Conservation (phyloP, 30 jellyfish, hydroid and myxozoan species). For the Nemopilema nomurai region DNA sequence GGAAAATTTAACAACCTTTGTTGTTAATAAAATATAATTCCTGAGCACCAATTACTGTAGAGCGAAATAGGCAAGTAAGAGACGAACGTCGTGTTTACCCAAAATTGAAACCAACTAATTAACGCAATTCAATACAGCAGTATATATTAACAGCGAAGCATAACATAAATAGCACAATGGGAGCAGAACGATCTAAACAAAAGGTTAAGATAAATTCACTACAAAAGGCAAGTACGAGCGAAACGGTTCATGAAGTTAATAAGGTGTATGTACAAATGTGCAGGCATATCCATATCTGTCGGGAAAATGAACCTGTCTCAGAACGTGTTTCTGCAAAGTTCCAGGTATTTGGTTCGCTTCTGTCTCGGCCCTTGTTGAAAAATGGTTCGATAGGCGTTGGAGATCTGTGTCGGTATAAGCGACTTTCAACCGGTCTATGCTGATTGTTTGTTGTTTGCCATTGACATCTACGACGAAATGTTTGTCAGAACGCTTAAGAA, state of each 20-base stretch:
- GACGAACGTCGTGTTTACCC: background rate
- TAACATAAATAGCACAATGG: background rate
- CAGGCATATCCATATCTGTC: background rate
- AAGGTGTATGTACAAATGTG: background rate
- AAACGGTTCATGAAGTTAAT: background rate
- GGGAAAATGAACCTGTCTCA: too few relatives aligned
- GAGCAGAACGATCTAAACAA: background rate
- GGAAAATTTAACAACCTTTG: background rate
- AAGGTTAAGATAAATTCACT: background rate
- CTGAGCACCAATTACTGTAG: background rate
- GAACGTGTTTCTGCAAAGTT: too few relatives aligned
- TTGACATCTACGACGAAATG: background rate
- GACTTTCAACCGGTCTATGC: background rate
- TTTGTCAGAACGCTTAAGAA: slow-evolving; percentile 11
- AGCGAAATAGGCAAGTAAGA: background rate
- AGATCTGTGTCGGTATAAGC: background rate
- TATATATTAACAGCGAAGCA: background rate
- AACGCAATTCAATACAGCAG: background rate
- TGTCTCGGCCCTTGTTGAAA: background rate
- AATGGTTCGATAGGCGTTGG: background rate
- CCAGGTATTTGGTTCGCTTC: too few relatives aligned
- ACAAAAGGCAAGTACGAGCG: background rate
- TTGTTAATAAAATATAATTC: background rate
- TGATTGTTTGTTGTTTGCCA: background rate
- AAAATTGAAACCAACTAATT: background rate